Conservation (phyloP, 2,888 invertebrate genomes). For the Tanytarsus gracilentus region DNA sequence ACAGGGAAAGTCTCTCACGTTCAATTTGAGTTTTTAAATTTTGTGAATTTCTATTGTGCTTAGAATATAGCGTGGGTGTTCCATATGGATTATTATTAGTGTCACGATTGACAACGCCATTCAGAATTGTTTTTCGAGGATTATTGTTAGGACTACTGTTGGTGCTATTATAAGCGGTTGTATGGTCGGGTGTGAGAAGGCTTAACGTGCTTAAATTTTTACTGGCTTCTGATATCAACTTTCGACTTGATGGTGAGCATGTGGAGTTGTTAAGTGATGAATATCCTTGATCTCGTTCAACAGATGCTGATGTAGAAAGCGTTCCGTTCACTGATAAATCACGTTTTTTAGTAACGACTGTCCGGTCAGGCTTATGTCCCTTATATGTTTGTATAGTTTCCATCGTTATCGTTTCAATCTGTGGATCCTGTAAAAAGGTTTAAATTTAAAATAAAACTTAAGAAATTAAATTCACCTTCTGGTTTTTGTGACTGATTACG, state of each 20-base stretch:
- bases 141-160: constrained; percentile 21
- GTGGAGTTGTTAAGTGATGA: constrained; percentile 9
- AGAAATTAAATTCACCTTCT: constrained; percentile 42
- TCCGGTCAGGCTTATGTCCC: constrained; percentile 54
- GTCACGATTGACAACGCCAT: constrained; percentile 9
- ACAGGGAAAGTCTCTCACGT: neutral
- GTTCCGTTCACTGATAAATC: constrained; percentile 42
- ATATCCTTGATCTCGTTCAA: constrained; percentile 24
- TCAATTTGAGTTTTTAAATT: neutral
- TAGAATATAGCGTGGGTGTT: constrained; percentile 19
- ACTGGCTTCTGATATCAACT: constrained; percentile 18
- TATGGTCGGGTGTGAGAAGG: constrained; percentile 18
- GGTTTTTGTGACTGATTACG: constrained; percentile 52
- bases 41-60: constrained; percentile 15
- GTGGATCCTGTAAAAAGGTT: constrained; percentile 46
- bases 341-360: constrained; percentile 51
- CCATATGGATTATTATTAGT: constrained; percentile 26
- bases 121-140: constrained; percentile 23
- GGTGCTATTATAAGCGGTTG: neutral
- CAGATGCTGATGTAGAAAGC: constrained; percentile 36
- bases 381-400: constrained; percentile 58
- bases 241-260: constrained; percentile 7
- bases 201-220: constrained; percentile 25
- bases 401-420: constrained; percentile 54
- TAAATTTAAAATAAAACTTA: constrained; percentile 19